Conservation (phyloP, 2,113 vertebrate species). For the Podocnemis expansa region DNA sequence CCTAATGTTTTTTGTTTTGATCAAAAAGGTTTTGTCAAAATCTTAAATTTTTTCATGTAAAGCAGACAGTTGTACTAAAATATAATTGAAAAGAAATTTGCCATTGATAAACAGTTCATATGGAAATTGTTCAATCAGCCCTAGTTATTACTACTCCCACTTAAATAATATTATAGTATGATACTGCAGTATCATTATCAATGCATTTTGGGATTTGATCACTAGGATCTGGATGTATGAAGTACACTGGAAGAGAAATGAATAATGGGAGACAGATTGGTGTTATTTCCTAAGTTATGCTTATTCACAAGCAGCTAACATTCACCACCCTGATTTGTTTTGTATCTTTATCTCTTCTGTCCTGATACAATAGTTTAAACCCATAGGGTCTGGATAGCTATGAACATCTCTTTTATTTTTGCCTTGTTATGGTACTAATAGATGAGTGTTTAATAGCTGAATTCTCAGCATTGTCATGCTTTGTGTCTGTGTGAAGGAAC, state of each 20-base stretch:
- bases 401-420: background rate
- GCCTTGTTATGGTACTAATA: background rate
- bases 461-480: fast-evolving
- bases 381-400: background rate
- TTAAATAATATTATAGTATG: background rate
- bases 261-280: background rate
- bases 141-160: background rate
- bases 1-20: background rate
- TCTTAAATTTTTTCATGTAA: background rate
- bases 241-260: background rate
- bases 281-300: background rate
- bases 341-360: no score
- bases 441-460: background rate
- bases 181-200: background rate
- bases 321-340: no score
- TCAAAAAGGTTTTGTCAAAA: background rate
- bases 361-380: no score
- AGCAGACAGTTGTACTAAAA: no score
- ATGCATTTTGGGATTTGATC: background rate
- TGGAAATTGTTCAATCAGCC: background rate
- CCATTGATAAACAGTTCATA: background rate
- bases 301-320: background rate
- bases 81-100: background rate
- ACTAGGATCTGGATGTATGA: background rate
- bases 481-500: background rate